Evolutionary conservation across 1,140 invertebrate species (phyloP).

Genomic region (Lordiphosa clarofinis): DNA sequence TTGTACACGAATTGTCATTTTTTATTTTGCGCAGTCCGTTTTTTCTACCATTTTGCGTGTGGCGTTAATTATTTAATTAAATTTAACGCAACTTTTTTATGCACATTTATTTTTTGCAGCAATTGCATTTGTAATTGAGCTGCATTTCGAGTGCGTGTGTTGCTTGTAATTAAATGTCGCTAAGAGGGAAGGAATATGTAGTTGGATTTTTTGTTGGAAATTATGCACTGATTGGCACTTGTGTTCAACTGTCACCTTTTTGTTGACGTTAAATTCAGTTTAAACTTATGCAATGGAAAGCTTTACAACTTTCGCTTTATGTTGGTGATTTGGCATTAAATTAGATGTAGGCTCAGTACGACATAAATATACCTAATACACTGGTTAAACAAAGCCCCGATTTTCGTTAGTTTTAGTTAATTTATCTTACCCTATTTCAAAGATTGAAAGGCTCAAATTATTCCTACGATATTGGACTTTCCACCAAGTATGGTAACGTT

Average conservation of each 20-base stretch:
- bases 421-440: too few relatives aligned
- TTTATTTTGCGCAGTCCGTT: background rate
- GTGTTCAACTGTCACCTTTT: constrained; percentile 5
- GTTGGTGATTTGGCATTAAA: too few relatives aligned
- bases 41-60: constrained; percentile 11
- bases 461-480: too few relatives aligned
- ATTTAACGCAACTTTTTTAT: constrained; percentile 25
- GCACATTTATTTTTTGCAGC: constrained; percentile 3
- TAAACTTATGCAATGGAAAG: background rate
- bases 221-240: constrained; percentile 21
- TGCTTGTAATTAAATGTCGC: constrained; percentile 45
- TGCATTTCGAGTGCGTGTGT: constrained; percentile 23
- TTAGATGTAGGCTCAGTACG: too few relatives aligned
- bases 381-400: too few relatives aligned
- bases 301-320: background rate
- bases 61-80: constrained; percentile 55
- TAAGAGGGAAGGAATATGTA: constrained; percentile 5
- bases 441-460: too few relatives aligned
- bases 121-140: constrained; percentile 44
- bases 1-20: constrained; percentile 4
- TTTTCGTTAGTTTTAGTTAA: too few relatives aligned
- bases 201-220: constrained; percentile 10
- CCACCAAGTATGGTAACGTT: too few relatives aligned
- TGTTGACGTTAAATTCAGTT: background rate
- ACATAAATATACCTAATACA: too few relatives aligned